phyloP scores from a whole-genome alignment of 1,140 invertebrate genomes.

The Drosophila pruinosa region DNA sequence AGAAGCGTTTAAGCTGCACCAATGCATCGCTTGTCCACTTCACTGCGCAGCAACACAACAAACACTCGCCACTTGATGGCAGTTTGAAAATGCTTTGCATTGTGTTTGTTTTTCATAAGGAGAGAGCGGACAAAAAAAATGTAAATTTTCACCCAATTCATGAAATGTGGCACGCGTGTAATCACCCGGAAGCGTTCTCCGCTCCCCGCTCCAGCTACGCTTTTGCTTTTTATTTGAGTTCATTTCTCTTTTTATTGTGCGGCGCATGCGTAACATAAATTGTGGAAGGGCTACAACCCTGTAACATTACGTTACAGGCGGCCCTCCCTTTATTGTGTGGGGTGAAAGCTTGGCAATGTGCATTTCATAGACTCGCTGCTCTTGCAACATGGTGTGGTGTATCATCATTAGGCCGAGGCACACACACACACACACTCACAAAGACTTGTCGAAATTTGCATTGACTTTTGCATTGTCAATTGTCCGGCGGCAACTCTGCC shows the following conservation, averaged over 20 bases:
- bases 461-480: conserved; percentile 35
- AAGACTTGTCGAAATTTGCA: conserved; percentile 45
- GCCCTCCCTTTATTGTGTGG: not conserved
- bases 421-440: too few species aligned
- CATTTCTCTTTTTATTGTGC: conserved; percentile 5
- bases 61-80: conserved; percentile 11
- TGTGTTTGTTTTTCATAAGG: conserved; percentile 72
- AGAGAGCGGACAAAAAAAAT: conserved; percentile 68
- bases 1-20: conserved; percentile 67
- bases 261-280: conserved; percentile 5
- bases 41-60: conserved; percentile 69
- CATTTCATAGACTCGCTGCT: conserved; percentile 33
- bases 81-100: not conserved
- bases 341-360: conserved; percentile 43
- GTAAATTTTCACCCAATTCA: conserved; percentile 78
- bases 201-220: not conserved
- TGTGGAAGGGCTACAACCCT: conserved; percentile 20
- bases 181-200: conserved; percentile 70
- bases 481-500: conserved; percentile 17
- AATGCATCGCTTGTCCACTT: conserved; percentile 67
- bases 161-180: conserved; percentile 67
- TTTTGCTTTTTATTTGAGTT: not conserved
- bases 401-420: conserved; percentile 27
- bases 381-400: conserved; percentile 5
- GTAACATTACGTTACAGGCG: conserved; percentile 3